A percentile compares a stretch with the other conserved stretches of the same genome.
Conservation (phyloP, 92 coral and sea anemone genomes). For the Parazoanthus swiftii region DNA sequence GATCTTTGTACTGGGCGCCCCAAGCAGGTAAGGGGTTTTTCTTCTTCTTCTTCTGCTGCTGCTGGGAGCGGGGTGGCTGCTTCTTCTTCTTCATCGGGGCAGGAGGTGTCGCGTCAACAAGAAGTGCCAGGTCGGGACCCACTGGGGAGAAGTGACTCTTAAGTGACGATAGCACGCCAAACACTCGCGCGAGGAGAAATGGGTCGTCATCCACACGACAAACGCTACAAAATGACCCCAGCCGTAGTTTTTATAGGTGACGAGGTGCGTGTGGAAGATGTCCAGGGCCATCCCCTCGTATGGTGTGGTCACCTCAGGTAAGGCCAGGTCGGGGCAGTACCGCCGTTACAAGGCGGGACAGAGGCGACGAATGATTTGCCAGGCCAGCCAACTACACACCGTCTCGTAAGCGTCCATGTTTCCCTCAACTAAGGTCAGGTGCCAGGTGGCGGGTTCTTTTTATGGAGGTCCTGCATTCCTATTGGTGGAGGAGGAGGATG, state of each 20-base stretch:
- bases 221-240: neutral
- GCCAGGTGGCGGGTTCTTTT: no score
- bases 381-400: slow-evolving; percentile 13
- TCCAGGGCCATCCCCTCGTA: neutral
- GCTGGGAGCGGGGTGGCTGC: no score
- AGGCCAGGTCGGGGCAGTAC: neutral
- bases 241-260: neutral
- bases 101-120: no score
- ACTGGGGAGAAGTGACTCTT: neutral
- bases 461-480: no score
- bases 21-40: no score
- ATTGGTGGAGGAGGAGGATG: neutral
- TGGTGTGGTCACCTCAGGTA: neutral
- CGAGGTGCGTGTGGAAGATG: neutral
- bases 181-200: neutral
- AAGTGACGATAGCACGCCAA: neutral
- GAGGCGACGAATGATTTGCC: slow-evolving; percentile 11
- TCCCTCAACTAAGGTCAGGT: no score
- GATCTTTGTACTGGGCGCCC: no score
- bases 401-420: no score
- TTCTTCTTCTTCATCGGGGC: no score
- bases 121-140: neutral
- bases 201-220: slow-evolving; percentile 2
- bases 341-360: slow-evolving; percentile 7
- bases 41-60: no score